Percentiles rank a stretch among this genome's conserved stretches.
Evolutionary conservation across 2,113 vertebrate species (phyloP).

Genomic region (Archocentrus centrarchus): DNA sequence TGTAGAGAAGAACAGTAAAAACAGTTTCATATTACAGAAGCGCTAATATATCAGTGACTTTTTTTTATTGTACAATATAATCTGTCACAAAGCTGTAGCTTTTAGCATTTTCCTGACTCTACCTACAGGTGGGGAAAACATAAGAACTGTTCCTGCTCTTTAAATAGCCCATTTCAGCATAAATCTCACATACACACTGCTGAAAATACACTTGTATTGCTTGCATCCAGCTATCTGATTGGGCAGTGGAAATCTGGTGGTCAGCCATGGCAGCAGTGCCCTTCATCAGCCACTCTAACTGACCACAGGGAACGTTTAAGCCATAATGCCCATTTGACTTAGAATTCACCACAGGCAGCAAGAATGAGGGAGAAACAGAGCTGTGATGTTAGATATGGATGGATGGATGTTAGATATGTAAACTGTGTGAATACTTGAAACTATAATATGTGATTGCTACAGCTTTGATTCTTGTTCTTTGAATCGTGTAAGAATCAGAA

Average conservation of each 20-base stretch:
- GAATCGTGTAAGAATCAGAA: background rate
- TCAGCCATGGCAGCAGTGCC: conserved; percentile 32
- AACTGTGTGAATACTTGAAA: background rate
- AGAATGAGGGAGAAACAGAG: background rate
- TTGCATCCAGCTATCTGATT: background rate
- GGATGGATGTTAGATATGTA: conserved; percentile 2
- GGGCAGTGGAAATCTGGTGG: conserved; percentile 2
- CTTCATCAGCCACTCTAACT: conserved; percentile 46
- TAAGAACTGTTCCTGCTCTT: background rate
- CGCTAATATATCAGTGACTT: background rate
- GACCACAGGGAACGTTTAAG: conserved; percentile 43
- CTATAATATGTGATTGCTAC: background rate
- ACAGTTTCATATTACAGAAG: background rate
- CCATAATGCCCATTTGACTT: conserved; percentile 43
- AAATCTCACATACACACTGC: background rate
- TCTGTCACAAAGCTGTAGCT: background rate
- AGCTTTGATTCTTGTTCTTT: background rate
- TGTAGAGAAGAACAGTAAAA: background rate
- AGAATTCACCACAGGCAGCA: conserved; percentile 4
- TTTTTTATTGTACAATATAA: background rate
- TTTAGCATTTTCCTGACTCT: background rate
- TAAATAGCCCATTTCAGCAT: background rate
- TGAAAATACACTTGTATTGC: background rate
- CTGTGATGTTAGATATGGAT: conserved; percentile 5
- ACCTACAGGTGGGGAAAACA: background rate